Base-by-base conservation (phyloP, 2,113 vertebrate species). In the Clupea harengus region DNA sequence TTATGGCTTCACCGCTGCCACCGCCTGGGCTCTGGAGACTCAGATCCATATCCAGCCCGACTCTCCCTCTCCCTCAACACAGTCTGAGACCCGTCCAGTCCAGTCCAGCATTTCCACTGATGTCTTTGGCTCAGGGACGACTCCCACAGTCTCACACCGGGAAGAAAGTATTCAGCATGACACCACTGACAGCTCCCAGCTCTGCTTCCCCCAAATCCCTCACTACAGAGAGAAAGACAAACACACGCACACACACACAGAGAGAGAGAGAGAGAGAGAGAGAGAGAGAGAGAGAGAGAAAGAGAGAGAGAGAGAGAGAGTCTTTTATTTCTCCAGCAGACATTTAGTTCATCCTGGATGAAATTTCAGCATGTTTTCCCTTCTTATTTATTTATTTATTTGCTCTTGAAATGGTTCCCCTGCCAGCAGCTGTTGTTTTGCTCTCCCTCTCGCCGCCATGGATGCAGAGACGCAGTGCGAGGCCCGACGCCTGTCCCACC, bases 101-200 rank as follows among this genome's bases (percentile, higher is more conserved):
- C 25, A 15, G 13, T 7, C 72, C 72, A 39, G 67, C 28, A 4
- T 78, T 32, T 78, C 72, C 72, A 78, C 72, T 78, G 72, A 78
- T 78, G 72, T 78, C 72, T 78, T 32, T 78, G 72, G 72, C 72
- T 78, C 13, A 4, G 25, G 2, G 3, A 39, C 11, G 64, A 10
- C 64, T 67, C n/a, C 64, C 64, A 10, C n/a, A 67, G 64, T 1
- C 64, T 67, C 64, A 67, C n/a, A 28, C 64, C 13, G n/a, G 64
- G 11, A 39, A 39, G 32, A 39, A 78, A 78, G 39, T 78, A 78
- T 15, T 78, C 28, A 78, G 72, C 28, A 3, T 78, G 4, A 78
- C 72, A 44, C 72, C 32, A 13, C 72, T 32, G 72, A 78, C 72
- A 72, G 64, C 64, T 72, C 60, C 8, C 72, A 72, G 64, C 64